Evolutionary conservation across 2,113 vertebrate species (phyloP).

Genomic region (Papio anubis): DNA sequence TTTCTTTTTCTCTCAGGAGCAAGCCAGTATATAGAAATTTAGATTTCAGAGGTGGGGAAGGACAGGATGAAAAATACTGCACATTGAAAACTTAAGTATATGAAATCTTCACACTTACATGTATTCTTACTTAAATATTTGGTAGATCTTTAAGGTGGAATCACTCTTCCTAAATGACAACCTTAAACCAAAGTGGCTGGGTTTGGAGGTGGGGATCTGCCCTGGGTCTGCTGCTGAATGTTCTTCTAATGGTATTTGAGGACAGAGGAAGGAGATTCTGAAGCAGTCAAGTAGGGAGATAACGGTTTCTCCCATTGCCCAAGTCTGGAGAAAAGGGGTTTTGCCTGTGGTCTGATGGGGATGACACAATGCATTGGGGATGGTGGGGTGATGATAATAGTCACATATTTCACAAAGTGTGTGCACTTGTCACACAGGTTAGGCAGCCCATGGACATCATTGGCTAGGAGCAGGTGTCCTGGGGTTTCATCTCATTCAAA

Average conservation of each 20-base stretch:
- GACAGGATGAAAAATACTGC: too few species aligned
- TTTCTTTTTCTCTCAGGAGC: rapidly evolving
- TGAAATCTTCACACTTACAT: too few species aligned
- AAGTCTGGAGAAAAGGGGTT: background rate
- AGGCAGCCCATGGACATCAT: rapidly evolving
- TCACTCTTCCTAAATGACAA: too few species aligned
- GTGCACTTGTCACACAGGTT: too few species aligned
- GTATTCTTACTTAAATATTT: too few species aligned
- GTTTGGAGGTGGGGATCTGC: rapidly evolving
- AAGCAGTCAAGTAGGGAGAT: rapidly evolving
- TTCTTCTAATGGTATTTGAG: background rate
- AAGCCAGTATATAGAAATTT: rapidly evolving
- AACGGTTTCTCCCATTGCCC: rapidly evolving
- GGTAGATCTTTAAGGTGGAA: too few species aligned
- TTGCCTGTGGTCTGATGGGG: rapidly evolving
- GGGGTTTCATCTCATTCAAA: background rate
- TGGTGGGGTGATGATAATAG: rapidly evolving
- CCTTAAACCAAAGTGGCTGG: too few species aligned
- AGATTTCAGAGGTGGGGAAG: rapidly evolving
- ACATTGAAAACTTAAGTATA: too few species aligned
- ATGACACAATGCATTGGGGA: rapidly evolving
- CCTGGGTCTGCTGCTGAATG: rapidly evolving
- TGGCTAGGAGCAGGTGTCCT: rapidly evolving
- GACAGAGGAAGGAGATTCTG: rapidly evolving
- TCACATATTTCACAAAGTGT: rapidly evolving